These are phyloP conservation scores for Chroicocephalus ridibundus DNA, from an alignment of 2,113 vertebrate genomes.

Conservation along the genomic window DNA sequence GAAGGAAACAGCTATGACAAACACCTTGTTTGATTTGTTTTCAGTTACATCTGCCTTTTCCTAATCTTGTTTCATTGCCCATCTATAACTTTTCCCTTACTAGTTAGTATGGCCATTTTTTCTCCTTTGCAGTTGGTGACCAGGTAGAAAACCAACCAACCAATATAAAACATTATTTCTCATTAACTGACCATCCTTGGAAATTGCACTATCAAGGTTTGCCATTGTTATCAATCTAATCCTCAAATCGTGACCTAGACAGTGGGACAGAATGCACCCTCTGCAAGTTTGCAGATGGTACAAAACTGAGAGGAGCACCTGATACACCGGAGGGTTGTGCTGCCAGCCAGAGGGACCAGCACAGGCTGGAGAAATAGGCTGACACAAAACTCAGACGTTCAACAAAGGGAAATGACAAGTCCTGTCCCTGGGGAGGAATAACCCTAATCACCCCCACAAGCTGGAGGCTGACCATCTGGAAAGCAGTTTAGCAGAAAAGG, in stretches of 20 bases:
- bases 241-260: not conserved
- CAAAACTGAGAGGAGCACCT: not conserved
- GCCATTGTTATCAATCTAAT: not conserved
- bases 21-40: not conserved
- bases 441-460: too few relatives aligned
- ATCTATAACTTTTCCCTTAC: not conserved
- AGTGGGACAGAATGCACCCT: not conserved
- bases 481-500: not conserved
- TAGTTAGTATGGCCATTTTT: not conserved
- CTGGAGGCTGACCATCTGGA: not conserved
- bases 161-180: not conserved
- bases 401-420: not conserved
- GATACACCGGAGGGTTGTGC: not conserved
- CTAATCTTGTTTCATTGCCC: not conserved
- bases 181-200: not conserved
- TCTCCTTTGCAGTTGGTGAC: not conserved
- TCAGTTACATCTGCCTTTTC: not conserved
- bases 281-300: not conserved
- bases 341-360: not conserved
- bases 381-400: not conserved
- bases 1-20: not conserved
- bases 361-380: not conserved
- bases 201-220: not conserved
- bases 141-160: not conserved
- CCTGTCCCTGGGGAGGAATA: not conserved